phyloP scores from a whole-genome alignment of 92 coral and sea anemone genomes.

The Epizoanthus illoricatus region DNA sequence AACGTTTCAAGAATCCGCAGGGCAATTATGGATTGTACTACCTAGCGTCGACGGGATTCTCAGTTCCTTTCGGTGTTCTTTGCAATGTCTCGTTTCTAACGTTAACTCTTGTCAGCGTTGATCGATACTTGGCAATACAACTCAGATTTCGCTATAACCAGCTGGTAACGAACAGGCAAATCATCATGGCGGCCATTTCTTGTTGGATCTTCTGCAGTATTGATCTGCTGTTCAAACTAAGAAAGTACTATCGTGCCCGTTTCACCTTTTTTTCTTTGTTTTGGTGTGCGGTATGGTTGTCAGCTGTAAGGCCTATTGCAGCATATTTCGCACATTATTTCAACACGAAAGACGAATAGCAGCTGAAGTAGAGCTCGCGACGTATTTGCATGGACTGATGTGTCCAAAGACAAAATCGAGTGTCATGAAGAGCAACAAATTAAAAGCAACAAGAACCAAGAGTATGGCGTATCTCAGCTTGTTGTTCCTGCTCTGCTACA shows the following conservation, averaged over 20 bases:
- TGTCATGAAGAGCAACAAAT: too few species aligned
- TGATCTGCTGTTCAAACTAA: background rate
- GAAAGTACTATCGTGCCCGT: slow-evolving; percentile 11
- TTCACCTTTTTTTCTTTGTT: slow-evolving; percentile 22
- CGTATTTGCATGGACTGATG: background rate
- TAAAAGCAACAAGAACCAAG: background rate
- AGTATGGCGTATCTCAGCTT: slow-evolving; percentile 43
- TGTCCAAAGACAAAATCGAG: too few species aligned
- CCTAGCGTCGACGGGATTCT: slow-evolving; percentile 8
- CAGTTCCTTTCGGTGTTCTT: slow-evolving; percentile 31
- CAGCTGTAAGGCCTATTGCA: background rate
- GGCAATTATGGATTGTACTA: slow-evolving; percentile 7
- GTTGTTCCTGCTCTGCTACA: slow-evolving; percentile 43
- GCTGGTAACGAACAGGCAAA: slow-evolving; percentile 21
- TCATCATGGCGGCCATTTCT: slow-evolving; percentile 10
- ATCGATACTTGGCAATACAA: slow-evolving; percentile 15
- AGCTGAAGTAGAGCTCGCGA: background rate
- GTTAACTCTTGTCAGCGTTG: slow-evolving; percentile 16
- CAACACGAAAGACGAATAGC: background rate
- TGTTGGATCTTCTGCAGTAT: slow-evolving; percentile 27
- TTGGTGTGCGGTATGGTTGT: slow-evolving; percentile 1
- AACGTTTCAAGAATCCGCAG: slow-evolving; percentile 35
- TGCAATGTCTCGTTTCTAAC: slow-evolving; percentile 21
- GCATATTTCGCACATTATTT: background rate
- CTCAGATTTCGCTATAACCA: slow-evolving; percentile 12